Conservation (phyloP, 1,140 invertebrate species). For the Amyelois transitella region DNA sequence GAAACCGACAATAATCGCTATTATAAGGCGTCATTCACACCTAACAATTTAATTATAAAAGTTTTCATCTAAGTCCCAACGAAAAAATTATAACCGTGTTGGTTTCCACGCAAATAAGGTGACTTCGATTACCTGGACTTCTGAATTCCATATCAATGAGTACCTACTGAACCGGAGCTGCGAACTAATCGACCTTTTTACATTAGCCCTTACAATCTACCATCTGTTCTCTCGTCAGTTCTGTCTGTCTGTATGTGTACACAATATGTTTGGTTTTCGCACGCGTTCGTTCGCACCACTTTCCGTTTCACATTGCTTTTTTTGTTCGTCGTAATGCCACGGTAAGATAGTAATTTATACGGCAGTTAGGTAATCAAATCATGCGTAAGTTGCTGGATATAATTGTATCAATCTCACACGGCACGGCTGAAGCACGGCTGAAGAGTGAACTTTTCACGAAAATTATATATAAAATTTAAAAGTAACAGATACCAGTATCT, state of each 20-base stretch:
- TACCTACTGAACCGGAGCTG: too few species aligned
- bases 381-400: not conserved
- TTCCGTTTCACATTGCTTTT: conserved; percentile 40
- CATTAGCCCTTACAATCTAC: not conserved
- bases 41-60: not conserved
- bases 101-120: too few species aligned
- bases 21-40: not conserved
- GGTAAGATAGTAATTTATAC: not conserved
- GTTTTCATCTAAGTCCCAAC: too few species aligned
- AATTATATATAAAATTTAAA: too few species aligned
- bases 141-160: too few species aligned
- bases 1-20: not conserved
- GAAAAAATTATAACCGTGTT: too few species aligned
- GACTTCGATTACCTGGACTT: too few species aligned
- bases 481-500: too few species aligned
- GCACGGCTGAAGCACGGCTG: too few species aligned
- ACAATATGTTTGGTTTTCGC: conserved; percentile 39
- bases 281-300: conserved; percentile 45
- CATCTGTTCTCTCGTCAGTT: too few species aligned
- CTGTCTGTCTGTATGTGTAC: conserved; percentile 10
- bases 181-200: not conserved
- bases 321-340: not conserved
- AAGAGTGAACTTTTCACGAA: too few species aligned
- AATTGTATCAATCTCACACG: too few species aligned
- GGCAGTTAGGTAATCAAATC: not conserved